phyloP scores from a whole-genome alignment of 2,888 invertebrate genomes.

The Sycophila texana region DNA sequence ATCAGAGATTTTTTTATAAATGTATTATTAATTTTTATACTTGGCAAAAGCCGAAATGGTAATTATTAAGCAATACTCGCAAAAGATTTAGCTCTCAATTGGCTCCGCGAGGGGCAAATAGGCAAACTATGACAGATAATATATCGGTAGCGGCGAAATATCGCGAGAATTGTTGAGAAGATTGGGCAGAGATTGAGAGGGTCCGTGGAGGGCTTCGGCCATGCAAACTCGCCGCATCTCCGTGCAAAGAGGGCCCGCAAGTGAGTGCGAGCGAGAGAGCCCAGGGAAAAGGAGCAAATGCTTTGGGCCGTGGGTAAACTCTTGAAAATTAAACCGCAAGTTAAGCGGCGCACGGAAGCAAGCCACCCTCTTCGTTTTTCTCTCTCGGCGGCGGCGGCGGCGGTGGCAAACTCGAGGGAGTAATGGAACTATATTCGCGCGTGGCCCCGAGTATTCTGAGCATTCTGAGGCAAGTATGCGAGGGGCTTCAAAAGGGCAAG shows the following conservation, averaged over 20 bases:
- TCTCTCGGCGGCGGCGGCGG: not conserved
- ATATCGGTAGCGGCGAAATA: too few relatives aligned
- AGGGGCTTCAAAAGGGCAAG: constrained; percentile 63
- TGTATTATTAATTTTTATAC: too few relatives aligned
- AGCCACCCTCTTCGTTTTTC: constrained; percentile 26
- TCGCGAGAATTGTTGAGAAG: too few relatives aligned
- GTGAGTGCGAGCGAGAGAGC: not conserved
- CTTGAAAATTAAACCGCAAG: constrained; percentile 60
- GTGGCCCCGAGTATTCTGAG: constrained; percentile 64
- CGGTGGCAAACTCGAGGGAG: constrained; percentile 34
- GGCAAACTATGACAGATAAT: too few relatives aligned
- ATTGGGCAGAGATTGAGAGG: too few relatives aligned
- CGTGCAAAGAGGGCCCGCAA: not conserved
- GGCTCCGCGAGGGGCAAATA: too few relatives aligned
- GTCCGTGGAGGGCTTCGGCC: too few relatives aligned
- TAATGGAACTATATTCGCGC: constrained; percentile 58
- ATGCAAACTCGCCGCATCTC: not conserved
- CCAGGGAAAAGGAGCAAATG: constrained; percentile 13
- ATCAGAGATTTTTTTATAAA: too few relatives aligned
- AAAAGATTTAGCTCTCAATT: too few relatives aligned
- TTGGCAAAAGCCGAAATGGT: too few relatives aligned
- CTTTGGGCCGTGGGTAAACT: constrained; percentile 41
- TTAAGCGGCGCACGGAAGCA: constrained; percentile 41
- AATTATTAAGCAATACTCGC: too few relatives aligned
- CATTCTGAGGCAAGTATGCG: constrained; percentile 66